A percentile compares a stretch with the other conserved stretches of the same genome.
These are phyloP conservation scores for Alaudala cheleensis DNA, from an alignment of 2,113 vertebrate genomes.

Conservation along the genomic window DNA sequence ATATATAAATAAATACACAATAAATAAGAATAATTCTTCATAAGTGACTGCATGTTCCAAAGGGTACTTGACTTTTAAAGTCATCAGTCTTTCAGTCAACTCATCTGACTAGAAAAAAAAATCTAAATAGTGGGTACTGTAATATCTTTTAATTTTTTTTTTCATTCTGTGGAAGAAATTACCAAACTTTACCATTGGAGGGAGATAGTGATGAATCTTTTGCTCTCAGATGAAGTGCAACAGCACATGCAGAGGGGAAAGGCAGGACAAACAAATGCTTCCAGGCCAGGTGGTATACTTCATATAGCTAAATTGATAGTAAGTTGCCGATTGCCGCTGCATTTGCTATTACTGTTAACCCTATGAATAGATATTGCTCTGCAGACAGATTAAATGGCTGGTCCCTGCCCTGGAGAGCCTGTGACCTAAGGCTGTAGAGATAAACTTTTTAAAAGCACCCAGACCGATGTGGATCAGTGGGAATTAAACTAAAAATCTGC, in stretches of 20 bases:
- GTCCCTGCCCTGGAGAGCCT: background rate
- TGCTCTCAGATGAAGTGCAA: background rate
- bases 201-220: constrained; percentile 43
- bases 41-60: background rate
- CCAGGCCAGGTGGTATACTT: background rate
- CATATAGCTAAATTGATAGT: background rate
- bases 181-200: constrained; percentile 52
- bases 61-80: background rate
- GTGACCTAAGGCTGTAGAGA: background rate
- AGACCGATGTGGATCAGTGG: background rate
- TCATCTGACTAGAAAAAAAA: background rate
- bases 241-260: background rate
- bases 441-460: background rate
- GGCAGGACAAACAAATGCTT: background rate
- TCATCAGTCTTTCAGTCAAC: background rate
- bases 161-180: background rate
- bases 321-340: background rate
- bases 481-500: background rate
- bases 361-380: background rate
- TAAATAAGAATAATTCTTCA: background rate
- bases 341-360: background rate
- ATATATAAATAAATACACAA: background rate
- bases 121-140: background rate
- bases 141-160: background rate
- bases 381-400: background rate